These are phyloP conservation scores for Vespertilio murinus DNA, from an alignment of 2,797 vertebrate species.

Conservation along the genomic window DNA sequence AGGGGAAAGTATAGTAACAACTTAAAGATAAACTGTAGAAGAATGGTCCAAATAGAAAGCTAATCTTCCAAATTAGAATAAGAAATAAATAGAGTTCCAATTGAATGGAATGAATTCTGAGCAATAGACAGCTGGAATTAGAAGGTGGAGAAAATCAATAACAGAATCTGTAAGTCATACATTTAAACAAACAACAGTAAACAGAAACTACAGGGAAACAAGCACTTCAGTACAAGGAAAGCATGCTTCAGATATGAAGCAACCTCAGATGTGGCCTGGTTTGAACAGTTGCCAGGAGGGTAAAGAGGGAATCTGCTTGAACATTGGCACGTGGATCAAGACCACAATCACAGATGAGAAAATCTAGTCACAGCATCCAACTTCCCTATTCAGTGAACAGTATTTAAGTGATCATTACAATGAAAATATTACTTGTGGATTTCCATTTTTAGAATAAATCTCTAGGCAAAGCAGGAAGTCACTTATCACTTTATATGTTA, in stretches of 20 bases:
- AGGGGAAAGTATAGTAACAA: neutral
- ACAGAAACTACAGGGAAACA: neutral
- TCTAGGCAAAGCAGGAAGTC: neutral
- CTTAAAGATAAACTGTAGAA: neutral
- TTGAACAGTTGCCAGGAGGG: neutral
- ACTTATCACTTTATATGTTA: neutral
- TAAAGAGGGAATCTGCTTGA: neutral
- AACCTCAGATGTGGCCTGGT: neutral
- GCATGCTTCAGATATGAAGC: conserved; percentile 2
- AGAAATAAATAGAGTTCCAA: neutral
- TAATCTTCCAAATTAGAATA: neutral
- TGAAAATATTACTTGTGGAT: neutral
- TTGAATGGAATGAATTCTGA: neutral
- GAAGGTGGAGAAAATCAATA: neutral
- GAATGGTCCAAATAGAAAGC: neutral
- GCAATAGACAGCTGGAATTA: neutral
- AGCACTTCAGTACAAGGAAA: neutral
- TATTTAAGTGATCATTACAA: neutral
- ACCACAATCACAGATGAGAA: neutral
- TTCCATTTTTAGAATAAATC: neutral
- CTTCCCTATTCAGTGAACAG: neutral
- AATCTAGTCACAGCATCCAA: neutral
- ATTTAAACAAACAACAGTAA: neutral
- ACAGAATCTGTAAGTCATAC: neutral
- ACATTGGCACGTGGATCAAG: neutral